Base-by-base conservation (phyloP, 1,140 invertebrate species). In the Diachasmimorpha longicaudata region DNA sequence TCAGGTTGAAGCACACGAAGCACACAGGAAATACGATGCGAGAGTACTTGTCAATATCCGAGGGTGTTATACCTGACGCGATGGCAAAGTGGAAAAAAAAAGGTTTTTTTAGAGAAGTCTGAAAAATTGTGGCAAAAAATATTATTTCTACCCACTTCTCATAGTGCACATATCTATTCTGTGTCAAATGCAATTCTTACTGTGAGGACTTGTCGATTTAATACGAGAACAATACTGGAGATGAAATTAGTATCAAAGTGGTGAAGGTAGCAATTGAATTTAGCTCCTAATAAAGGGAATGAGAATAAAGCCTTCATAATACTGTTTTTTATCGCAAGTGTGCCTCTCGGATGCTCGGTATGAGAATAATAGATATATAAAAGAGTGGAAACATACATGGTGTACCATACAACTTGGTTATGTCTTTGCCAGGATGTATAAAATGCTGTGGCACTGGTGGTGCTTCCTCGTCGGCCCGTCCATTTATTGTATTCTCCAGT, bases 1-100 rank as follows among this genome's bases (percentile, higher is more conserved):
- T 98, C 70, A 98, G 92, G 89, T 98, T 98, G 92, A 98, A 98
- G 89, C 96, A 97, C 78, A 98, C 95, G 91, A 98, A 98, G 90
- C 96, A 97, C 66, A 98, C 96, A 8, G 97, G 97, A 89, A 98
- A 98, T 82, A 98, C 95, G 87, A 98, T 97, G 83, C 97, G 93
- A 42, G 96, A 97, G 86, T 98, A 98, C 90, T 98, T 98, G 92
- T 98, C 97, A 88, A 98, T 98, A 91, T 97, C 96, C 84, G 95
- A 97, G 63, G 97, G 96, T 78, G 96, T 97, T 74, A 96, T 96
- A 83, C 96, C 93, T 86, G 89, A 89, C 79, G 77, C 25, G 77
- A 76, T 36, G 36, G 70, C 69, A 71, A 74, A 48, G 36, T 55
- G 48, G 58, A 73, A 31, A 74, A 77, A 71, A 63, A 63, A 63